Evolutionary conservation across 2,113 vertebrate genomes (phyloP).

Genomic region (Cebidichthys violaceus): DNA sequence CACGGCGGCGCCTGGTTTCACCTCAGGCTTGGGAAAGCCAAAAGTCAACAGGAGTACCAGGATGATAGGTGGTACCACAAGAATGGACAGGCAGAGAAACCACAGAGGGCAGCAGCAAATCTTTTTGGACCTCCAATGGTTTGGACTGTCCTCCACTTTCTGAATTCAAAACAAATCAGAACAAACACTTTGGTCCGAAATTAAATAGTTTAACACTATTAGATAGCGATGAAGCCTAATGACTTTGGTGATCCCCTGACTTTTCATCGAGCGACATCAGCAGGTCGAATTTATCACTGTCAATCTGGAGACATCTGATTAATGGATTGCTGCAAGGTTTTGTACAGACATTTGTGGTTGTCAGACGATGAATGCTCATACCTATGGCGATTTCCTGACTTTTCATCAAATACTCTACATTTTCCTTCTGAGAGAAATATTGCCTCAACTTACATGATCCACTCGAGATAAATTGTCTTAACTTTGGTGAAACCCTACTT

Average conservation of each 20-base stretch:
- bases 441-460: neutral
- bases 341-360: neutral
- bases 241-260: no score
- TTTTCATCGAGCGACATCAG: no score
- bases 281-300: no score
- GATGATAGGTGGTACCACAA: conserved; percentile 60
- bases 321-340: neutral
- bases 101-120: conserved; percentile 82
- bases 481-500: neutral
- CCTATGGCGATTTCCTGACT: neutral
- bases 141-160: conserved; percentile 35
- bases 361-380: neutral
- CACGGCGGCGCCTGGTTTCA: neutral
- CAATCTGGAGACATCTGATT: no score
- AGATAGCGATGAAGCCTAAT: neutral
- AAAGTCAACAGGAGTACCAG: conserved; percentile 67
- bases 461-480: neutral
- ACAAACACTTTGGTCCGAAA: neutral
- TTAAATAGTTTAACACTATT: neutral
- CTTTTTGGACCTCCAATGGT: conserved; percentile 86
- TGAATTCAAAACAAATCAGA: conserved; percentile 22
- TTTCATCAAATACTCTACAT: neutral
- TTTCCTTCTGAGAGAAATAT: neutral
- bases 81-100: conserved; percentile 66
- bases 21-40: conserved; percentile 56